Percentiles rank a stretch among this genome's conserved stretches.
These are phyloP conservation scores for Thamnophis sirtalis DNA, from an alignment of 2,113 vertebrate species.

Conservation along the genomic window DNA sequence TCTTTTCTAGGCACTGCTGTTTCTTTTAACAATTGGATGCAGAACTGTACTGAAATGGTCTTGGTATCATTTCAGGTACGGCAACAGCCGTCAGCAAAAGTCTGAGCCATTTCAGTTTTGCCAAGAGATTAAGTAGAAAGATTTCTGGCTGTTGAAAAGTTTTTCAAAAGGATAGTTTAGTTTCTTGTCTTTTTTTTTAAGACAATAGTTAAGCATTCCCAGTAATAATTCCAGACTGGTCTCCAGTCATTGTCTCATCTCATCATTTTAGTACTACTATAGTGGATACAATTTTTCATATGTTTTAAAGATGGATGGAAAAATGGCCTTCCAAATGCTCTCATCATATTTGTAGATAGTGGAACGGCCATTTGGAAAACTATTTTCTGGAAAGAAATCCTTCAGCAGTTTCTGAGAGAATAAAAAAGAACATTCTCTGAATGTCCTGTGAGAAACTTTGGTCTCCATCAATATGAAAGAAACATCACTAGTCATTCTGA, in stretches of 20 bases:
- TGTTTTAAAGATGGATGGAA: background rate
- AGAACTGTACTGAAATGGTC: slow-evolving; percentile 21
- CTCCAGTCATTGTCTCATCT: slow-evolving; percentile 30
- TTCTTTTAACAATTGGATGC: background rate
- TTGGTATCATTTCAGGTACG: slow-evolving; percentile 38
- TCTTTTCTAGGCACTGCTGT: background rate
- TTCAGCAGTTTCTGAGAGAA: background rate
- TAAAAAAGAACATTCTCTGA: background rate
- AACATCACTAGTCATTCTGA: background rate
- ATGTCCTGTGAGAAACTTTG: background rate
- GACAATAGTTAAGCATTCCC: slow-evolving; percentile 25
- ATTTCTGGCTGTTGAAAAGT: slow-evolving; percentile 32
- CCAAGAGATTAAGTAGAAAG: slow-evolving; percentile 32
- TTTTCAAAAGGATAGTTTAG: slow-evolving; percentile 17
- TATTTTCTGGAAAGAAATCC: background rate
- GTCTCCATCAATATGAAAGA: background rate
- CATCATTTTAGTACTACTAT: background rate
- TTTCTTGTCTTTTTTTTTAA: background rate
- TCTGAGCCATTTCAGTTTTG: slow-evolving; percentile 35
- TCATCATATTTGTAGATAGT: background rate
- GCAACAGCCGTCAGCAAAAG: slow-evolving; percentile 14
- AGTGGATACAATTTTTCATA: background rate
- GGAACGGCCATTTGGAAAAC: background rate
- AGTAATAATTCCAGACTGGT: slow-evolving; percentile 26
- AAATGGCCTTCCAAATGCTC: background rate